Evolutionary conservation across 64 coral and sea anemone species (phyloP).

Genomic region (Porites lutea): DNA sequence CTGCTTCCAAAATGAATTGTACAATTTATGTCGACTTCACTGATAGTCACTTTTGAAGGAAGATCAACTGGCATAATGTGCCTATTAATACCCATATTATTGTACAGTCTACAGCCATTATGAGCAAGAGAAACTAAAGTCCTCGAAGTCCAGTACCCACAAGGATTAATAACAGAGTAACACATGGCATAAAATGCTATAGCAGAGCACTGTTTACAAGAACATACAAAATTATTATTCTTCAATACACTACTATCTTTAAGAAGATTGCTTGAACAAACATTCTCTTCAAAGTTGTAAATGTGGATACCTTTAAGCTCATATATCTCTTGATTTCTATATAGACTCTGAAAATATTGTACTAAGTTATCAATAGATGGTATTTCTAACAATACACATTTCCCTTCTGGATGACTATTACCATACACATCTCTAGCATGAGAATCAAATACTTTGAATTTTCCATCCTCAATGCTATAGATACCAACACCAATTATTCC

Average conservation of each 20-base stretch:
- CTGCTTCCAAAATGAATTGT: too few species aligned
- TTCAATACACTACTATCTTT: too few species aligned
- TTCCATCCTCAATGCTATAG: slow-evolving; percentile 52
- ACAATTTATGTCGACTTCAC: too few species aligned
- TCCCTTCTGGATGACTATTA: slow-evolving; percentile 64
- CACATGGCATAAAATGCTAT: not conserved
- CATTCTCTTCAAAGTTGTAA: too few species aligned
- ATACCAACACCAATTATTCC: slow-evolving; percentile 50
- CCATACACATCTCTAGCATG: slow-evolving; percentile 71
- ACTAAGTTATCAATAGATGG: slow-evolving; percentile 4
- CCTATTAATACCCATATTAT: not conserved
- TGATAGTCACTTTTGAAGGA: too few species aligned
- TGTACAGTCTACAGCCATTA: slow-evolving; percentile 7
- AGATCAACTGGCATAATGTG: too few species aligned
- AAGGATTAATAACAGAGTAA: not conserved
- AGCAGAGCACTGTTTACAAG: slow-evolving; percentile 14
- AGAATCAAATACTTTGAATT: slow-evolving; percentile 70
- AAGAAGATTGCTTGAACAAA: too few species aligned
- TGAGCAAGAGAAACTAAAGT: slow-evolving; percentile 1
- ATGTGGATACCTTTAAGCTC: not conserved
- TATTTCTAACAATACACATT: slow-evolving; percentile 63
- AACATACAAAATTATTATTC: too few species aligned
- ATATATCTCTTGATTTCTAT: not conserved
- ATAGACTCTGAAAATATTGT: not conserved
- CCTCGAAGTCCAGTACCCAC: not conserved